phyloP scores from a whole-genome alignment of 2,113 vertebrate species.

The Ploceus nigricollis region DNA sequence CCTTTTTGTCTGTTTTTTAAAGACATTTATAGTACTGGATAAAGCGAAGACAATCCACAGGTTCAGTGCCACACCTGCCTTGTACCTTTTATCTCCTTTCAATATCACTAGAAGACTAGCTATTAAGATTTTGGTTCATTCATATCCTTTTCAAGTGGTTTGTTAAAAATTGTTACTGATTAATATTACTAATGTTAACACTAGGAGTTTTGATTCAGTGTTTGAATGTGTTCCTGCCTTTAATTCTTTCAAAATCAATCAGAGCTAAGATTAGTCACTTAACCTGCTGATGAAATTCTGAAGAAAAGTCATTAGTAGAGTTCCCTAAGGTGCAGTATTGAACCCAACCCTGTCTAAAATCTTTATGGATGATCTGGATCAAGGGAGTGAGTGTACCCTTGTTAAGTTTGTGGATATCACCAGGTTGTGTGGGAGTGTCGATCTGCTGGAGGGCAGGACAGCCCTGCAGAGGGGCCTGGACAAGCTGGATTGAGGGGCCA shows the following conservation, averaged over 20 bases:
- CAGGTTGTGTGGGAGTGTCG: too few species aligned
- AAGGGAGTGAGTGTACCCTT: not conserved
- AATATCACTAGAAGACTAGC: conserved; percentile 88
- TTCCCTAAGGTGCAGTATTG: not conserved
- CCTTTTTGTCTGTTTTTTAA: conserved; percentile 26
- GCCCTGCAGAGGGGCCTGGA: not conserved
- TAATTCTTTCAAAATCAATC: not conserved
- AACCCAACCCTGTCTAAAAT: not conserved
- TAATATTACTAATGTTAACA: not conserved
- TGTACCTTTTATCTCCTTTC: conserved; percentile 93
- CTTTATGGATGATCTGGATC: not conserved
- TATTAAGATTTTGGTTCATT: conserved; percentile 94
- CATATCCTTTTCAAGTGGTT: conserved; percentile 90
- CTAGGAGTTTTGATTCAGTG: not conserved
- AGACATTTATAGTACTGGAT: conserved; percentile 98
- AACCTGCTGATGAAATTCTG: not conserved
- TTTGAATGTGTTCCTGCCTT: not conserved
- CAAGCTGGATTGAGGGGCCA: not conserved
- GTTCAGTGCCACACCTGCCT: conserved; percentile 91
- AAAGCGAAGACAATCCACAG: conserved; percentile 90
- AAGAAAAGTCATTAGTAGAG: not conserved
- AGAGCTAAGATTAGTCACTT: not conserved
- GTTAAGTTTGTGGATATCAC: not conserved
- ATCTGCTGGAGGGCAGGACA: not conserved
- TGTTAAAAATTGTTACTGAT: not conserved